phyloP scores from a whole-genome alignment of 1,140 invertebrate genomes.

The Mya arenaria region DNA sequence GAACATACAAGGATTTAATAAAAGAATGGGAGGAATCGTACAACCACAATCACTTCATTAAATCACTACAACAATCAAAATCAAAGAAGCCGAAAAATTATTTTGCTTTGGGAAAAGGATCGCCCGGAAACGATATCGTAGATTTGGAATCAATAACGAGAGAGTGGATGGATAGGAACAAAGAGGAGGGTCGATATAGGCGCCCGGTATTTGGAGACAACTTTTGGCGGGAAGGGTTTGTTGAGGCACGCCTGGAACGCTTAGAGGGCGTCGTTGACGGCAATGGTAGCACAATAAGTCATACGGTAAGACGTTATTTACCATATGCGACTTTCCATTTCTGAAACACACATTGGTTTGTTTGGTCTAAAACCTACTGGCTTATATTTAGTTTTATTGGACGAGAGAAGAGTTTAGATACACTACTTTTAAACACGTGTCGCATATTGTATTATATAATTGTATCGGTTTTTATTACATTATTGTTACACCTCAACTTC shows the following conservation, averaged over 20 bases:
- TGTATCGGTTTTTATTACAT: too few species aligned
- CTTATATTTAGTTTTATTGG: too few species aligned
- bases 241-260: constrained; percentile 1
- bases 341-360: too few species aligned
- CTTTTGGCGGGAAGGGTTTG: constrained; percentile 27
- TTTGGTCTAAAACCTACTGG: too few species aligned
- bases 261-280: constrained; percentile 25
- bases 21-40: constrained; percentile 26
- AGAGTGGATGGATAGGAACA: constrained; percentile 34
- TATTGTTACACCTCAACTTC: too few species aligned
- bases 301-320: too few species aligned
- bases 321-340: too few species aligned
- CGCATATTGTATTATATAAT: too few species aligned
- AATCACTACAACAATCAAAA: background rate
- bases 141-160: constrained; percentile 24
- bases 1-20: constrained; percentile 4
- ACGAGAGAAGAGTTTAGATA: too few species aligned
- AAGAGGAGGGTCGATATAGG: background rate
- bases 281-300: background rate
- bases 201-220: background rate
- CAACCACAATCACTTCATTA: constrained; percentile 21
- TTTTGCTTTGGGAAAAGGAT: constrained; percentile 41
- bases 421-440: too few species aligned
- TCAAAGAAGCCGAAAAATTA: constrained; percentile 32
- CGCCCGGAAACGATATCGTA: constrained; percentile 41